Evolutionary conservation across 2,797 vertebrate genomes (phyloP).

Genomic region (Hoplostethus atlanticus): DNA sequence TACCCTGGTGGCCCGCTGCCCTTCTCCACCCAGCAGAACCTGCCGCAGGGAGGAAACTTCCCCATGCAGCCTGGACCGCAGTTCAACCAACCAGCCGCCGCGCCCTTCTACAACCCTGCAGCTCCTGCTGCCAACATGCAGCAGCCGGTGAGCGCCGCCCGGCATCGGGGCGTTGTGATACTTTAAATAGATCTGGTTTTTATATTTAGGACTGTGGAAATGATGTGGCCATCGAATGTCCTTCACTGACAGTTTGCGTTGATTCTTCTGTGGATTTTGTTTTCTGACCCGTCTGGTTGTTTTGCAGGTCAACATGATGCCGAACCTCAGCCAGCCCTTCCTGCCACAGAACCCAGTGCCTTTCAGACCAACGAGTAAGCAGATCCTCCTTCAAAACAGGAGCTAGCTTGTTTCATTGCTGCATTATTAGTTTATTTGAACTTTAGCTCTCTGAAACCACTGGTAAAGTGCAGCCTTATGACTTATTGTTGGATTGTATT

Average conservation of each 20-base stretch:
- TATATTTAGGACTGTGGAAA: too few relatives aligned
- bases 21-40: constrained; percentile 81
- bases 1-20: constrained; percentile 83
- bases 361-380: constrained; percentile 88
- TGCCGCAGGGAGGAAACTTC: constrained; percentile 87
- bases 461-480: too few relatives aligned
- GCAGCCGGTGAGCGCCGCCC: constrained; percentile 86
- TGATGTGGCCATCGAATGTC: too few relatives aligned
- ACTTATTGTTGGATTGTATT: too few relatives aligned
- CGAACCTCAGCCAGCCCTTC: constrained; percentile 86
- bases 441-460: too few relatives aligned
- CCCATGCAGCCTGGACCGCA: constrained; percentile 85
- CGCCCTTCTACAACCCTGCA: constrained; percentile 83
- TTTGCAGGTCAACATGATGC: constrained; percentile 78
- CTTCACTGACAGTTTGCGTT: too few relatives aligned
- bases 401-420: not conserved
- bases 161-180: too few relatives aligned
- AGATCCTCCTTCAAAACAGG: too few relatives aligned
- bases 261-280: not conserved
- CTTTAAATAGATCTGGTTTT: too few relatives aligned
- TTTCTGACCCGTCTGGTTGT: not conserved
- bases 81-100: constrained; percentile 88
- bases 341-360: constrained; percentile 86
- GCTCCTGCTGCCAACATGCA: constrained; percentile 77
- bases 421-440: constrained; percentile 40